Base-by-base conservation (phyloP, 2,888 invertebrate species). In the Plebejus melissa region DNA sequence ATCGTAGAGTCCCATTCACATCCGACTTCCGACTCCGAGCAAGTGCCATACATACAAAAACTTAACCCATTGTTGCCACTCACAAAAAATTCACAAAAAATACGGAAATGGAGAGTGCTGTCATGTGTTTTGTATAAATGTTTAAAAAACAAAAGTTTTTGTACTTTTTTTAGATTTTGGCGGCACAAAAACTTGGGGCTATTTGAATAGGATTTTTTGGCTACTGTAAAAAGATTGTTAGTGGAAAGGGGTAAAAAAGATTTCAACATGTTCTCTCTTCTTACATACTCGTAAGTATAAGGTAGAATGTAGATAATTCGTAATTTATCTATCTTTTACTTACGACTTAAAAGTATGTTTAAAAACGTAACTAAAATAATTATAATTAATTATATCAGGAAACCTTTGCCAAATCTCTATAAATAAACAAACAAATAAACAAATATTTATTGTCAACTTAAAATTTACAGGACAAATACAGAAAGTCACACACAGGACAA, bases 121-220 rank as follows among this genome's bases (percentile, higher is more conserved):
- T 54, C 70, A 71, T 71, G 70, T 71, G 71, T 72, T 72, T 65
- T 65, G 65, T 65, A 65, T 22, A 36, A 65, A 65, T 65, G 65
- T 65, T 36, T 65, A 65, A 65, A 28, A 50, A 54, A 72, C 22
- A 72, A 22, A 70, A 72, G 13, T 5, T 54, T 54, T 46, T 72
- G 54, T 36, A 65, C 65, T 32, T 65, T 65, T 65, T 72, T 72
- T 32, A 2, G 22, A 28, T 71, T 28, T 50, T 28, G 6, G 22
- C 1, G 11, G 11, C 41, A 46, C 54, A 72, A 72, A 72, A 72
- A 72, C 54, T 71, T 22, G 28, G 72, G 72, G 65, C 65, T 65
- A 65, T 65, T 65, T 65, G 65, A 36, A 65, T 65, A 65, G 65
- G 65, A 60, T 32, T 65, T 65, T 65, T 65, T 65, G 65, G 65